phyloP scores from a whole-genome alignment of 2,888 invertebrate species.

The Dugesia japonica region DNA sequence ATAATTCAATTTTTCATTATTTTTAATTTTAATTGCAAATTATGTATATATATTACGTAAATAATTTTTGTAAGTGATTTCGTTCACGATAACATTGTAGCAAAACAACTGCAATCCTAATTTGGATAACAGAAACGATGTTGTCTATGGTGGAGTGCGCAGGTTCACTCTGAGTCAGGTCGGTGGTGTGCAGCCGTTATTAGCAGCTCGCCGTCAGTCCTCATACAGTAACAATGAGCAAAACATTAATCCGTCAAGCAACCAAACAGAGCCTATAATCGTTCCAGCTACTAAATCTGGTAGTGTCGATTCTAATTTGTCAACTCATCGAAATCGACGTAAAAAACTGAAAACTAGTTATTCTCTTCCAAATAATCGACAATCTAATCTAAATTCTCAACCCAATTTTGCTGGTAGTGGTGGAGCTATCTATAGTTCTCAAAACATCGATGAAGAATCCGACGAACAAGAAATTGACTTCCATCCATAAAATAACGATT shows the following conservation, averaged over 20 bases:
- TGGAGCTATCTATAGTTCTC: not conserved
- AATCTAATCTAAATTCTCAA: not conserved
- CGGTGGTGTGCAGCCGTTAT: not conserved
- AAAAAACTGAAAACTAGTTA: conserved; percentile 9
- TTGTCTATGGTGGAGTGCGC: not conserved
- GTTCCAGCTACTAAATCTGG: not conserved
- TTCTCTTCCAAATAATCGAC: conserved; percentile 20
- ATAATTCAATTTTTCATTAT: no score
- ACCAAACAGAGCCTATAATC: not conserved
- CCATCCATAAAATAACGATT: not conserved
- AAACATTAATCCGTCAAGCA: not conserved
- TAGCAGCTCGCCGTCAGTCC: not conserved
- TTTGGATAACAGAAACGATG: conserved; percentile 11
- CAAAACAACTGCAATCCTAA: conserved; percentile 7
- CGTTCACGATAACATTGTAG: not conserved
- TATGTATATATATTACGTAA: no score
- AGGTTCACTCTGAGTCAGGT: not conserved
- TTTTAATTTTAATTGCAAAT: no score
- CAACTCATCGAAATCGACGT: not conserved
- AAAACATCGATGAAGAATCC: conserved; percentile 1
- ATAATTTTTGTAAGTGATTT: not conserved
- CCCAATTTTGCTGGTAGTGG: conserved; percentile 12
- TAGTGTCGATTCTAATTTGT: conserved; percentile 8
- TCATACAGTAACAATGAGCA: not conserved
- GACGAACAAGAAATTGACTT: not conserved